Percentiles rank a stretch among this genome's conserved stretches.
These are phyloP conservation scores for Oscheius sp. DNA, from an alignment of 2,888 invertebrate genomes.

Conservation along the genomic window DNA sequence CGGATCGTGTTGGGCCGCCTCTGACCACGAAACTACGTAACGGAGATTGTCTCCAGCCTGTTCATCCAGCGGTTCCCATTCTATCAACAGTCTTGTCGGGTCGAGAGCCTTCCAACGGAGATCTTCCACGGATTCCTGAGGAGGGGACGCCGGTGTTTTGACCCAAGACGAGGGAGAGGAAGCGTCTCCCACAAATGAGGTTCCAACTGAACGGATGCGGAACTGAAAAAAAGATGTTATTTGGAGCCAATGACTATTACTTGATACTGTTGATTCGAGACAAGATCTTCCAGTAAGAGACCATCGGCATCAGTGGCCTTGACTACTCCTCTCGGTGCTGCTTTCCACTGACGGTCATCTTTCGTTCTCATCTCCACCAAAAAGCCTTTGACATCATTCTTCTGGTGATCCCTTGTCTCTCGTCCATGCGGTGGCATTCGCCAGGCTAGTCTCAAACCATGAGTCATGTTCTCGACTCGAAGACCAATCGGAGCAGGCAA, in stretches of 20 bases:
- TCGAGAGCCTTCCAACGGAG: slow-evolving; percentile 64
- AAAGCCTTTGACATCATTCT: slow-evolving; percentile 52
- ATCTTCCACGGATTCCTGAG: slow-evolving; percentile 49
- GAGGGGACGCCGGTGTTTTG: slow-evolving; percentile 61
- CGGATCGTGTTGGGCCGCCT: slow-evolving; percentile 33
- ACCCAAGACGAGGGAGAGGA: slow-evolving; percentile 66
- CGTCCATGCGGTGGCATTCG: slow-evolving; percentile 49
- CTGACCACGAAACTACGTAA: slow-evolving; percentile 67
- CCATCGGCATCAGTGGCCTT: slow-evolving; percentile 55
- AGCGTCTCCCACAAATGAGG: slow-evolving; percentile 56
- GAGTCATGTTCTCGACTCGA: slow-evolving; percentile 36
- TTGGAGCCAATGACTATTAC: slow-evolving; percentile 26
- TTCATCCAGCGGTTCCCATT: slow-evolving; percentile 68
- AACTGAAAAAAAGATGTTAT: slow-evolving; percentile 50
- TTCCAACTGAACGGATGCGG: slow-evolving; percentile 62
- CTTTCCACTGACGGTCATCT: slow-evolving; percentile 61
- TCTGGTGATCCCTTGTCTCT: slow-evolving; percentile 55
- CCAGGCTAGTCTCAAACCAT: slow-evolving; percentile 47
- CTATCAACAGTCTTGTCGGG: slow-evolving; percentile 60
- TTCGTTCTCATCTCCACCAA: slow-evolving; percentile 62
- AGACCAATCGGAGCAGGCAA: slow-evolving; percentile 47
- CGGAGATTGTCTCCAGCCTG: slow-evolving; percentile 57
- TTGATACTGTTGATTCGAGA: slow-evolving; percentile 67
- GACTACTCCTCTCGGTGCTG: slow-evolving; percentile 47
- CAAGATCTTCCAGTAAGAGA: slow-evolving; percentile 54